Base-by-base conservation (phyloP, 2,888 invertebrate genomes). In the Deroplatys truncata region DNA sequence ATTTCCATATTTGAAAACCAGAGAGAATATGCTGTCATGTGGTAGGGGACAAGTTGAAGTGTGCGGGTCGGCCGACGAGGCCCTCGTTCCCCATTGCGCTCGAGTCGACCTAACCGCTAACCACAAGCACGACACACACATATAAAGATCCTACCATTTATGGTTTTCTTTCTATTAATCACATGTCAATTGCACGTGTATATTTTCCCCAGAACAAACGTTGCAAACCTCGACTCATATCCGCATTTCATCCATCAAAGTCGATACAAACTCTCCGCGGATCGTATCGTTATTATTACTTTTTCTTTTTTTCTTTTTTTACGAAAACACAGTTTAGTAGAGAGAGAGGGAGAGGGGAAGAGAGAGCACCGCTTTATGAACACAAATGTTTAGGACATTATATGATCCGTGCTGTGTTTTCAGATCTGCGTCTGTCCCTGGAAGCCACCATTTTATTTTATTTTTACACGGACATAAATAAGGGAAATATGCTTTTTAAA, bases 231-330 rank as follows among this genome's bases (percentile, higher is more conserved):
- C 56, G 25, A 82, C 87, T 87, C 87, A 83, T 43, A 87, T 87
- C 35, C 31, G n/a, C 82, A 82, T 82, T 87, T 87, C 87, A 87
- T 87, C 87, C 87, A 87, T 87, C 87, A 87, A 87, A 87, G 87
- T 87, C 87, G 43, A 87, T 35, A 82, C n/a, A 35, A 84, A 83
- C 43, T 72, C 28, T 82, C 35, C 20, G 35, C 56, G 25, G 56
- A 72, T 72, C 56, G 9, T 25, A 72, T 72, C 56, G 20, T 20
- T 72, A 72, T 72, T 72, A 72, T 20, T 43, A 8, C 9, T 35
- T 35, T 35, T 9, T 1, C 43, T 43, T 43, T 43, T 43, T 72
- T 20, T 72, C 3, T 56, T 56, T 16, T 56, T 56, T 56, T n/a
- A n/a, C 5, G 56, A 20, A 20, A 72, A 1, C 20, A 72, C 56